Evolutionary conservation across 1,140 invertebrate species (phyloP), one percentile per base, ranked within the genome.

Genomic region (Drosophila bocki): DNA sequence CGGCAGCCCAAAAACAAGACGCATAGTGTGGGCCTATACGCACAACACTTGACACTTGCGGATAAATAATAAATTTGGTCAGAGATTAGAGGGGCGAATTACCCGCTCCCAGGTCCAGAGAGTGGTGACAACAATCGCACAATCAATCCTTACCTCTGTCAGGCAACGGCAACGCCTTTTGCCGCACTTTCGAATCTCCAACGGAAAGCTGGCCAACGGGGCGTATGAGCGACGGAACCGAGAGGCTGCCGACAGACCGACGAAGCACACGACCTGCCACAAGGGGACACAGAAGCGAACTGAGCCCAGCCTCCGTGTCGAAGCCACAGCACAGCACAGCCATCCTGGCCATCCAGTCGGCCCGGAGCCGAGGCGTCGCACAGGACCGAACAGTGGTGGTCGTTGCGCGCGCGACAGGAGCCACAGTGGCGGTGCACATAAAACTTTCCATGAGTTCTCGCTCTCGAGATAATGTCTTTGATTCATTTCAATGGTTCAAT

Each of bases 261-360:
- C 51, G 45, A 42, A 29, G 47, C 47, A 19, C 22, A 51, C 75
- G 75, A 78, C 75, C 75, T 70, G 75, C 75, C 75, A 78, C 75
- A 78, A 78, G 57, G 64, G 57, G 75, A 71, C 65, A 78, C 75
- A 57, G 77, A 78, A 45, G 75, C 75, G 56, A 70, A 78, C 75
- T 78, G 74, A 29, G 26, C 26, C 26, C 26, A 29, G 26, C 26
- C 26, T 29, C 26, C 26, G 26, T 29, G 26, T 29, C 26, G 11
- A 12, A 12, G 33, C 33, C 33, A 11, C 7, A 35, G 33, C 33
- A 32, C 9, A 7, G 15, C 75, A 64, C 56, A 59, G 50, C 29
- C 17, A n/a, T 51, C 54, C 51, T 45, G 39, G 17, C 22, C 7
- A 35, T 45, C 44, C 44, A 26, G 19, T 56, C 50, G 70, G 70